Percentiles rank a stretch among this genome's conserved stretches.
Conservation (phyloP, 1,140 invertebrate species). For the Drosophila mayri region DNA sequence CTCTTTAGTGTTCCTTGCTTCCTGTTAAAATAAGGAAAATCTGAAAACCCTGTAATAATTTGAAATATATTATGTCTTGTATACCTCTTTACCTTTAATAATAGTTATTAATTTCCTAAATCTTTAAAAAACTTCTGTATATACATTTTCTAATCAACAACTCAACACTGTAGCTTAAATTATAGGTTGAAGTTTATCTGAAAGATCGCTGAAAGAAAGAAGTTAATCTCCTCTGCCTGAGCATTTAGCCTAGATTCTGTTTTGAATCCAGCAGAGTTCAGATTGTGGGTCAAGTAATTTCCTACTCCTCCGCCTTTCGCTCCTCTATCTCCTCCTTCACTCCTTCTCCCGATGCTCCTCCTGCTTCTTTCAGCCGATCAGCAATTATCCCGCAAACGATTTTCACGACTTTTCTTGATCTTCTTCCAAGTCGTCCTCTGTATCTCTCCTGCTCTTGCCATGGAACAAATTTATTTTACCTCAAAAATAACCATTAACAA, state of each 20-base stretch:
- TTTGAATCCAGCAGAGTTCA: slow-evolving; percentile 60
- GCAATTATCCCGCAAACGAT: slow-evolving; percentile 68
- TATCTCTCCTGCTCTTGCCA: slow-evolving; percentile 3
- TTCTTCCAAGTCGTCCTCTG: slow-evolving; percentile 10
- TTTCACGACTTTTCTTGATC: slow-evolving; percentile 71
- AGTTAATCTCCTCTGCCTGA: slow-evolving; percentile 46
- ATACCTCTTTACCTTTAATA: background rate
- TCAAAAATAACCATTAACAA: slow-evolving; percentile 73
- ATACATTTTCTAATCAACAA: background rate
- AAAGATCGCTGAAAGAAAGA: slow-evolving; percentile 27
- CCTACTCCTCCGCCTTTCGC: slow-evolving; percentile 38
- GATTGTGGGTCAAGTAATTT: slow-evolving; percentile 79
- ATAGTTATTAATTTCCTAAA: background rate
- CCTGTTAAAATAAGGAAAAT: background rate
- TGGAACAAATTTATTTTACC: slow-evolving; percentile 79
- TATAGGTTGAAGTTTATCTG: slow-evolving; percentile 14
- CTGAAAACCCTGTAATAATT: background rate
- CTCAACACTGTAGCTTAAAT: slow-evolving; percentile 12
- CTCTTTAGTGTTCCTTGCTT: background rate
- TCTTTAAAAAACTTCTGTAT: background rate
- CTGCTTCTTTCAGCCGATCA: slow-evolving; percentile 54
- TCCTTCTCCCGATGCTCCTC: slow-evolving; percentile 2
- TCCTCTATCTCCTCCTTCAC: slow-evolving; percentile 1
- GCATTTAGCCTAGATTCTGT: slow-evolving; percentile 69
- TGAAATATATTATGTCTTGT: too few species aligned